A percentile compares a stretch with the other conserved stretches of the same genome.
Conservation (phyloP, 2,113 vertebrate species). For the Uria aalge region DNA sequence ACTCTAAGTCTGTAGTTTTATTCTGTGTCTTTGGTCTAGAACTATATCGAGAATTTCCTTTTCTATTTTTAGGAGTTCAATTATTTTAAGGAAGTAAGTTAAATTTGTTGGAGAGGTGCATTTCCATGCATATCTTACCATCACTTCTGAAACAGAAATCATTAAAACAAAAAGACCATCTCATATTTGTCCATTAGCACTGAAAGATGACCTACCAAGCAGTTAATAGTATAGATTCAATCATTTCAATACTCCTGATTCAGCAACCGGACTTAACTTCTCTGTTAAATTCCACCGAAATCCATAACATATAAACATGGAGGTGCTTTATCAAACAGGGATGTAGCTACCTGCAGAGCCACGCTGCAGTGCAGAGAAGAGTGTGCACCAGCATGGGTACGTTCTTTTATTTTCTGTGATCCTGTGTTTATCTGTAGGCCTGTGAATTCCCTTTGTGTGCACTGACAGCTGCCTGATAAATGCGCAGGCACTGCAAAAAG, state of each 20-base stretch:
- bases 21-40: background rate
- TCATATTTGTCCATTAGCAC: background rate
- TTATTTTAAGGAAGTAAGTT: background rate
- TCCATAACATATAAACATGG: background rate
- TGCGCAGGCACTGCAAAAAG: background rate
- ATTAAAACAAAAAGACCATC: background rate
- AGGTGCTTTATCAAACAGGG: background rate
- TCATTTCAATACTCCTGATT: background rate
- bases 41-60: background rate
- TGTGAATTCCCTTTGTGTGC: background rate
- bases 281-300: background rate
- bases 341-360: background rate
- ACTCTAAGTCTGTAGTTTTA: background rate
- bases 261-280: background rate
- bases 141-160: background rate
- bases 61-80: background rate
- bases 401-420: background rate
- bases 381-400: background rate
- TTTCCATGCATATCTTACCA: background rate
- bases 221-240: background rate
- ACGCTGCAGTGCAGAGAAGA: background rate
- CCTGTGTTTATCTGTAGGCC: background rate
- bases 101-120: background rate
- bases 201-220: background rate
- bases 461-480: conserved; percentile 43